Base-by-base conservation (phyloP, 2,797 vertebrate genomes). In the Cetoscarus ocellatus region DNA sequence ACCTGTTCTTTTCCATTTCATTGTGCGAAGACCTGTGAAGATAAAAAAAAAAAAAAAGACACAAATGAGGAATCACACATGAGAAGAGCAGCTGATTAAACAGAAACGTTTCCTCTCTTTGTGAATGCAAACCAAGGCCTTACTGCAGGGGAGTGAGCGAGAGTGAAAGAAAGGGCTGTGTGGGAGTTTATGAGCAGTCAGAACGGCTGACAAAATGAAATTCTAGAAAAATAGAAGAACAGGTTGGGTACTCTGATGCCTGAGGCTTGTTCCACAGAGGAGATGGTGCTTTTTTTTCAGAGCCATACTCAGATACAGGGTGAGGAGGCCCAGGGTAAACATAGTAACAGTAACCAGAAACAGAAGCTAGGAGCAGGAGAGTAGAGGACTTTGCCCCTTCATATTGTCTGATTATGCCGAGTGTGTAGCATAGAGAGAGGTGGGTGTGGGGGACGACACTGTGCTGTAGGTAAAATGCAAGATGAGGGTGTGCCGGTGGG, bases 1-100 rank as follows among this genome's bases (percentile, higher is more conserved):
- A 99, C 98, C 97, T 96, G 95, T 99, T 98, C 88, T 99, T 99
- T 80, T 99, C 98, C 98, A 99, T 98, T 93, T 99, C 98, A 45
- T 98, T 99, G 92, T 99, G 97, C 12, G 96, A 97, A 47, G 97
- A 98, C 93, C 97, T 99, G 94, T 60, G 90, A 92, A 82, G 39
- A 91, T 7, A 76, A 72, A 73, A 42, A 42, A 12, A 42, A 76
- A 72, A 73, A 42, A 42, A 12, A 42, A 61, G 50, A 75, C 52
- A 75, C 54, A 75, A 8, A 61, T 86, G 62, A 84, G 52, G 70
- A 69, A 75, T 27, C 34, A 67, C 56, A 62, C 55, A 70, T 43
- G 73, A 79, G 61, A 71, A 74, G 38, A 62, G 18, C 12, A 55
- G 50, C 51, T 75, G 75, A 66, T 65, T 68, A 60, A 76, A 79